Evolutionary conservation across 1,140 invertebrate genomes (phyloP).

Genomic region (Drosophila melanogaster): DNA sequence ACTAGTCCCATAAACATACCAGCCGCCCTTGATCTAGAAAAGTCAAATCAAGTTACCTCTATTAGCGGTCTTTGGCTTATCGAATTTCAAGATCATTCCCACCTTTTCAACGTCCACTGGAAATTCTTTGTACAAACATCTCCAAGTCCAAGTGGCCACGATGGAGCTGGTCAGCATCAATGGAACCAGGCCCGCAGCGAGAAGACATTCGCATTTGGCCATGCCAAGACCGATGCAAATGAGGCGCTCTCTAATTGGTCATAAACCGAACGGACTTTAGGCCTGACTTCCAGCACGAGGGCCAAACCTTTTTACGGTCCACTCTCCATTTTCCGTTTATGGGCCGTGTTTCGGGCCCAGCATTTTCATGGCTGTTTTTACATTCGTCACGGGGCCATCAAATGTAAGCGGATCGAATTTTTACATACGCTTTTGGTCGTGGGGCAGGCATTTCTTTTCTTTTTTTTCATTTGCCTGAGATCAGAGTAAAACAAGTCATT

Average conservation of each 20-base stretch:
- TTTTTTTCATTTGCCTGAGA: conserved; percentile 19
- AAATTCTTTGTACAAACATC: conserved; percentile 58
- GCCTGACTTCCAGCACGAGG: conserved; percentile 16
- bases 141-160: conserved; percentile 34
- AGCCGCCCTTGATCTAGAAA: conserved; percentile 55
- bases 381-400: conserved; percentile 56
- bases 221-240: conserved; percentile 60
- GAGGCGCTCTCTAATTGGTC: conserved; percentile 54
- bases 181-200: conserved; percentile 6
- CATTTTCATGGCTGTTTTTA: conserved; percentile 59
- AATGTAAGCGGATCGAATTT: conserved; percentile 51
- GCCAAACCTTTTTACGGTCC: conserved; percentile 43
- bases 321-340: conserved; percentile 31
- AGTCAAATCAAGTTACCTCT: not conserved
- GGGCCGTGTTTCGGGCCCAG: conserved; percentile 29
- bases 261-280: conserved; percentile 45
- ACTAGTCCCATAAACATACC: conserved; percentile 58
- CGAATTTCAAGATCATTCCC: conserved; percentile 25
- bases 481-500: conserved; percentile 33
- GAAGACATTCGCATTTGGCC: conserved; percentile 40
- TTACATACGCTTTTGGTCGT: conserved; percentile 16
- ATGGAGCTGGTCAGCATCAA: conserved; percentile 15
- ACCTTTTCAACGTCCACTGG: conserved; percentile 56
- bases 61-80: not conserved
- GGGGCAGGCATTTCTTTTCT: conserved; percentile 16